phyloP scores from a whole-genome alignment of 2,113 vertebrate genomes.

The Nanorana parkeri region DNA sequence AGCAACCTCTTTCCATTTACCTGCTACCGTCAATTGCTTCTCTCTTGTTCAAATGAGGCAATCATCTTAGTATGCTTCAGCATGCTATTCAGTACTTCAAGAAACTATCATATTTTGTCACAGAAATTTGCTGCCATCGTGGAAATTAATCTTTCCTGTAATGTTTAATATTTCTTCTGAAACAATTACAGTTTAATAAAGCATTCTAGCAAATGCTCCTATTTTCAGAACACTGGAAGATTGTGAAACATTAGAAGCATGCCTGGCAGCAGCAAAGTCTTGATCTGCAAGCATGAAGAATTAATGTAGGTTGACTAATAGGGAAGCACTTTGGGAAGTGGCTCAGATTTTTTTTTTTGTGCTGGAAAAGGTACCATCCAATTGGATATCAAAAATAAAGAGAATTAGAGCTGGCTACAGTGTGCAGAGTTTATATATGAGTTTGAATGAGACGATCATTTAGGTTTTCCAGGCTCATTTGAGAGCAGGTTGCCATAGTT shows the following conservation, averaged over 20 bases:
- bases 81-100: conserved; percentile 61
- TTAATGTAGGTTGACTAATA: conserved; percentile 59
- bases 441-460: conserved; percentile 64
- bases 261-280: conserved; percentile 48
- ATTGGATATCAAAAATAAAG: conserved; percentile 51
- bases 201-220: conserved; percentile 56
- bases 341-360: conserved; percentile 32
- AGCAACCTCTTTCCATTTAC: conserved; percentile 59
- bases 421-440: conserved; percentile 65
- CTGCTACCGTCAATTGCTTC: conserved; percentile 57
- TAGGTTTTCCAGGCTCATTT: conserved; percentile 60
- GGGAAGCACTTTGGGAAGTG: conserved; percentile 58
- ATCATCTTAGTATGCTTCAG: conserved; percentile 39
- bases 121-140: conserved; percentile 44
- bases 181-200: conserved; percentile 56
- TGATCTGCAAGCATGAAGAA: conserved; percentile 62
- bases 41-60: conserved; percentile 55
- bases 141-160: conserved; percentile 56
- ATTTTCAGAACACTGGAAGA: conserved; percentile 39
- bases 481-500: conserved; percentile 66
- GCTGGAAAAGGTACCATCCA: conserved; percentile 58
- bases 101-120: conserved; percentile 55
- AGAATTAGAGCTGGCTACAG: conserved; percentile 58
- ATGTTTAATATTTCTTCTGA: conserved; percentile 56
- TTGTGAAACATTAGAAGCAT: conserved; percentile 49